Conservation (phyloP, 2,113 vertebrate species). For the Sigmodon hispidus region DNA sequence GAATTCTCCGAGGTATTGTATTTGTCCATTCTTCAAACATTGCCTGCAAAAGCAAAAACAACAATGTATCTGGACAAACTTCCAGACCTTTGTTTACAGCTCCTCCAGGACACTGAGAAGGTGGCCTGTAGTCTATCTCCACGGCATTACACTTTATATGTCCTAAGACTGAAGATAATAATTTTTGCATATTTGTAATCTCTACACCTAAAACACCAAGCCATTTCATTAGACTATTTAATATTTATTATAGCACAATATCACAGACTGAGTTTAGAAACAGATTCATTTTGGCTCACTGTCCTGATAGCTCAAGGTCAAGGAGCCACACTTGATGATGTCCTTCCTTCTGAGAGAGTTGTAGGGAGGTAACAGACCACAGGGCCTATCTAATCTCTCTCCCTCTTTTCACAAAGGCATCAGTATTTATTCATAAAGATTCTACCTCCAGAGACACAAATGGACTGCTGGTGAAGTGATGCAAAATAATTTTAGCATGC, state of each 20-base stretch:
- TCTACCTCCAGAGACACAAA: not conserved
- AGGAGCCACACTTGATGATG: not conserved
- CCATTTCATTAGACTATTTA: not conserved
- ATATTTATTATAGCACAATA: not conserved
- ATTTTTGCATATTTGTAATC: not conserved
- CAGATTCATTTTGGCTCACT: not conserved
- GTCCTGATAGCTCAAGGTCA: not conserved
- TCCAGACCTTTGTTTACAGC: not conserved
- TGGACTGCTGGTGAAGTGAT: not conserved
- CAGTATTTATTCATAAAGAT: not conserved
- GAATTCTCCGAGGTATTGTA: not conserved
- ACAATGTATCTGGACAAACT: not conserved
- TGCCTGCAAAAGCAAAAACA: constrained; percentile 52
- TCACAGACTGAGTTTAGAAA: not conserved
- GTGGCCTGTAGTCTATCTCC: not conserved
- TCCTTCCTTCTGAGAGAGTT: not conserved
- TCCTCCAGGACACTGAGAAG: not conserved
- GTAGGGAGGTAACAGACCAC: not conserved
- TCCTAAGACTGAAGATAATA: not conserved
- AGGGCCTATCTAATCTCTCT: not conserved
- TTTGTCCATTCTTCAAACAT: constrained; percentile 51
- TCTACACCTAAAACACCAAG: not conserved
- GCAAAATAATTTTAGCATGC: not conserved
- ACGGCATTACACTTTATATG: not conserved
- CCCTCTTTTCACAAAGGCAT: not conserved